phyloP scores from a whole-genome alignment of 2,888 invertebrate species.

The Polydrusus cervinus region DNA sequence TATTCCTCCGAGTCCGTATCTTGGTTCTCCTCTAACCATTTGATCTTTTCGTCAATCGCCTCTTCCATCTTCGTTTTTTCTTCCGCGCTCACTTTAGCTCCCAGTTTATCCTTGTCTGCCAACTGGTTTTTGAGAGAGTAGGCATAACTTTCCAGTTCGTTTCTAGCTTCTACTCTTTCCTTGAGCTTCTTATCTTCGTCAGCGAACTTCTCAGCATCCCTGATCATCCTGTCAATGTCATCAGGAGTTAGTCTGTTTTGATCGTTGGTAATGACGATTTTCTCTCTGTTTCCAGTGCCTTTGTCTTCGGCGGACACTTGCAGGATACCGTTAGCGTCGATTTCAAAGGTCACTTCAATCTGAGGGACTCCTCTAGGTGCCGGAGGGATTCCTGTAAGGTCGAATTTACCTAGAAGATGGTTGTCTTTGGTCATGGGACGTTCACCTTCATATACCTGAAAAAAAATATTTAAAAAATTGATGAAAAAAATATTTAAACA shows the following conservation, averaged over 20 bases:
- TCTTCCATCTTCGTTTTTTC: constrained; percentile 97
- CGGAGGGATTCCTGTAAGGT: constrained; percentile 96
- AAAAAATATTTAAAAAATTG: too few species aligned
- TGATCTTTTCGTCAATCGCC: constrained; percentile 97
- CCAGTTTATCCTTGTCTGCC: constrained; percentile 92
- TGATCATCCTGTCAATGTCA: constrained; percentile 99
- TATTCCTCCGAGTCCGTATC: constrained; percentile 94
- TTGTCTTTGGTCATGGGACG: constrained; percentile 99
- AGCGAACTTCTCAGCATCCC: constrained; percentile 98
- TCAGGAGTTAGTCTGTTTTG: constrained; percentile 96
- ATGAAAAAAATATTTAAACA: too few species aligned
- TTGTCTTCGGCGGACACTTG: constrained; percentile 99
- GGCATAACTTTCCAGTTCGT: constrained; percentile 97
- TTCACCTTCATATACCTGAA: constrained; percentile 94
- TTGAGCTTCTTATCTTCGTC: constrained; percentile 98
- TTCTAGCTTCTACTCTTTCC: constrained; percentile 95
- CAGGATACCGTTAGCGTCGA: constrained; percentile 94
- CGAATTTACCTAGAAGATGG: constrained; percentile 98
- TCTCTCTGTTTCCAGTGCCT: constrained; percentile 98
- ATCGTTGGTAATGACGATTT: constrained; percentile 99
- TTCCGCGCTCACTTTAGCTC: constrained; percentile 89
- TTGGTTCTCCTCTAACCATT: constrained; percentile 97
- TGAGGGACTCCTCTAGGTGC: constrained; percentile 95
- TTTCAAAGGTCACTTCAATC: constrained; percentile 96
- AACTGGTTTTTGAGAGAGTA: constrained; percentile 98